Percentiles rank a stretch among this genome's conserved stretches.
These are phyloP conservation scores for Menidia menidia DNA, from an alignment of 2,797 vertebrate species.

Conservation along the genomic window DNA sequence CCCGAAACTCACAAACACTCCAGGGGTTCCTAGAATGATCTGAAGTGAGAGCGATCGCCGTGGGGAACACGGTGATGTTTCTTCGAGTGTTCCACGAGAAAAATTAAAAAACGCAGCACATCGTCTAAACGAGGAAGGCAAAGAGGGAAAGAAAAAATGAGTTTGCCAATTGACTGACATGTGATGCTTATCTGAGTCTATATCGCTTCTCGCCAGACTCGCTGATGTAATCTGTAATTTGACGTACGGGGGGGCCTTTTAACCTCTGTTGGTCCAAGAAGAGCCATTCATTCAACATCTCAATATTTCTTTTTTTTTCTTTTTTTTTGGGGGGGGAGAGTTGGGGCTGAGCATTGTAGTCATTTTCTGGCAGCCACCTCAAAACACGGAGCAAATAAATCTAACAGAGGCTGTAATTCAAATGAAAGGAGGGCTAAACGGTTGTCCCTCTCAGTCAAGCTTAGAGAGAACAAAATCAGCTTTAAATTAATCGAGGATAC, in stretches of 20 bases:
- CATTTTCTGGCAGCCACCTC: background rate
- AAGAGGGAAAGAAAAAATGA: constrained; percentile 35
- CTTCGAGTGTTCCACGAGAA: constrained; percentile 40
- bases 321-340: too few species aligned
- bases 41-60: constrained; percentile 33
- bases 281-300: background rate
- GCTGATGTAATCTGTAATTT: constrained; percentile 67
- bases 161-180: constrained; percentile 37
- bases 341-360: too few species aligned
- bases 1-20: constrained; percentile 62
- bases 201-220: constrained; percentile 59
- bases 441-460: too few species aligned
- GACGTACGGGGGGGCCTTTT: constrained; percentile 45
- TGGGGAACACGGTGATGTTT: constrained; percentile 13
- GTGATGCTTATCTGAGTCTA: constrained; percentile 64
- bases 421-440: background rate
- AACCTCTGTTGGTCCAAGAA: constrained; percentile 24
- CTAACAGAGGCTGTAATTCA: background rate
- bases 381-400: background rate
- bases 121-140: constrained; percentile 30
- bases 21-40: constrained; percentile 78
- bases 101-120: constrained; percentile 1
- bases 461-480: too few species aligned
- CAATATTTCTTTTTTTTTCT: background rate
- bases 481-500: too few species aligned